These are phyloP conservation scores for Lophura nycthemera DNA, from an alignment of 2,113 vertebrate species.

Conservation along the genomic window DNA sequence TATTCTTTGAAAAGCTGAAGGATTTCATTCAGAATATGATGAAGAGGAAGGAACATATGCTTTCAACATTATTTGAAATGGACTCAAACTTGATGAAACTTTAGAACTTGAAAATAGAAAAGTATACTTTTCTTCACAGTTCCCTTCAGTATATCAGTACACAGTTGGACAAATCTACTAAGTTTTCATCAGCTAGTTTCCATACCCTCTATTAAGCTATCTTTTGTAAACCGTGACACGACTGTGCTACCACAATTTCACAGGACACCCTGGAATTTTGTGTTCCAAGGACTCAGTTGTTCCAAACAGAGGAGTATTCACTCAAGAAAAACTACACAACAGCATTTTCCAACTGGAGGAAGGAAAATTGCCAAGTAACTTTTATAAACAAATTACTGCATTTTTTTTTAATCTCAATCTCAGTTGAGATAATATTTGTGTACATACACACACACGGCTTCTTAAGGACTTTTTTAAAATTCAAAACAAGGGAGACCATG, in stretches of 20 bases:
- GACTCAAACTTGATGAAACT: not conserved
- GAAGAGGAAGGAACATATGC: not conserved
- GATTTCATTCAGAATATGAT: not conserved
- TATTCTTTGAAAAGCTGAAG: not conserved
- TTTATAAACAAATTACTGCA: not conserved
- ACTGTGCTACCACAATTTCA: not conserved
- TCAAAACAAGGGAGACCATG: rapidly evolving
- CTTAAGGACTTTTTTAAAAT: not conserved
- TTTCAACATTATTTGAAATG: not conserved
- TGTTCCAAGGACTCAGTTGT: not conserved
- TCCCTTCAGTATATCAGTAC: not conserved
- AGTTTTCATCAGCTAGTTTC: not conserved
- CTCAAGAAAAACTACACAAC: not conserved
- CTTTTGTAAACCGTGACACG: not conserved
- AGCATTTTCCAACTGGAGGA: not conserved
- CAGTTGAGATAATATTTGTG: not conserved
- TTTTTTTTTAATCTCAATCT: not conserved
- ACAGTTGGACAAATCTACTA: not conserved
- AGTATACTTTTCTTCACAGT: rapidly evolving
- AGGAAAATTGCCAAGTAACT: not conserved
- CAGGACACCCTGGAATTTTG: not conserved
- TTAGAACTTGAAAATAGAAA: not conserved
- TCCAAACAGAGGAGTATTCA: not conserved
- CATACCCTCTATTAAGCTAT: rapidly evolving
- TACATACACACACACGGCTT: not conserved